Base-by-base conservation (phyloP, 2,113 vertebrate species). In the Setophaga petechia region DNA sequence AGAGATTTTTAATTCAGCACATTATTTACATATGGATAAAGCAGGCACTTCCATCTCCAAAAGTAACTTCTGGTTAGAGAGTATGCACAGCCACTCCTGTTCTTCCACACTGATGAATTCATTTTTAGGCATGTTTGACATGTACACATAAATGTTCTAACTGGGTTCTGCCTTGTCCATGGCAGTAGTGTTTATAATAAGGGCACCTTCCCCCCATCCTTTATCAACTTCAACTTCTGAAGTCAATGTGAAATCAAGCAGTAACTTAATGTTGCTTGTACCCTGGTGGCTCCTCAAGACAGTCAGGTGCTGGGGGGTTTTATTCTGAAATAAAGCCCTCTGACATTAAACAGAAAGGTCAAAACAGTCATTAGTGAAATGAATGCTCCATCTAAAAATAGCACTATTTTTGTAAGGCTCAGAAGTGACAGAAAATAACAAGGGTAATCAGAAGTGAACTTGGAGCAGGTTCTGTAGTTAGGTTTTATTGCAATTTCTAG, bases 321-420 rank as follows among this genome's bases (percentile, higher is more conserved):
- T 54, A 31, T 92, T 96, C 87, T 96, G 35, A 71, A 52, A 12
- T 93, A 89, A 94, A 84, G 57, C 74, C 91, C 91, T 96, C 81
- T 97, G 94, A 97, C 95, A 96, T 97, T 97, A 96, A 96, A 72
- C 86, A 84, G 89, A 97, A 97, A 97, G 93, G 87, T 97, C 96
- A 96, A 6, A 65, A 82, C 92, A 92, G 62, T 95, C 75, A 81
- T 89, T 92, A 84, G 52, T 86, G 62, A 97, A 95, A 72, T 83
- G 77, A 96, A 66, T 4, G 37, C 76, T 93, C 67, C 49, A 78
- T 72, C 86, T 97, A 83, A 97, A 96, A 97, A 96, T 97, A 96
- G 78, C n/a, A 16, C 49, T 23, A 51, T 22, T 37, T 84, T 52
- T 93, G 20, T 59, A 94, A 66, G 75, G 59, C 66, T 61, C 52